Base-by-base conservation (phyloP, 2,797 vertebrate species). In the Selene dorsalis region DNA sequence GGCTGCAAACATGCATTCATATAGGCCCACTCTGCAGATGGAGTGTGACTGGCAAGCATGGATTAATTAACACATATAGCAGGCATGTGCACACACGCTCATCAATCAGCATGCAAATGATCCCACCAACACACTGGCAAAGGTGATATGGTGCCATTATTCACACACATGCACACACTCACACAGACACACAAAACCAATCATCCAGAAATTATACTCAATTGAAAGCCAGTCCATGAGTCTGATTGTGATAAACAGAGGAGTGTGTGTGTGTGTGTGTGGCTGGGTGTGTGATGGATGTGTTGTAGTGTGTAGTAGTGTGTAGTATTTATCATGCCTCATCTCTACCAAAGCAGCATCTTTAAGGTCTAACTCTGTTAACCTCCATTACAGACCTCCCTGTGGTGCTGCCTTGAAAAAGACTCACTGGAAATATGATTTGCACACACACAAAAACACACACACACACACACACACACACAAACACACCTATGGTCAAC, bases 51-150 rank as follows among this genome's bases (percentile, higher is more conserved):
- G n/a, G 41, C 0, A 3, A 78, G 53, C 57, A 56, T 75, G 59
- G 75, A 83, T 87, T 91, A 82, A 91, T 92, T 83, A 90, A 86
- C 86, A 86, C 77, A 22, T 79, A 70, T 22, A 87, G 62, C 65
- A 75, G 85, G 24, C 85, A 68, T 71, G 88, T 79, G 62, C 74
- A 60, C 55, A 84, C 88, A 85, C 59, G 82, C 58, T 48, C 52
- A 79, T 84, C 79, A 78, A 62, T 86, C 82, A 87, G 52, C 24
- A 71, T 80, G 70, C 28, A 88, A 89, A 91, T 83, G 50, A 83
- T 64, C 45, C 18, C 59, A 66, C 66, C 68, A 70, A 67, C 77
- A 73, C 75, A 41, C 47, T 63, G 82, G 28, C 38, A 39, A 38
- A 55, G 30, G 69, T 72, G 71, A 45, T 28, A 22, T 60, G 13